A percentile compares a stretch with the other conserved stretches of the same genome.
phyloP scores from a whole-genome alignment of 2,888 invertebrate genomes.

The Spialia ferax region DNA sequence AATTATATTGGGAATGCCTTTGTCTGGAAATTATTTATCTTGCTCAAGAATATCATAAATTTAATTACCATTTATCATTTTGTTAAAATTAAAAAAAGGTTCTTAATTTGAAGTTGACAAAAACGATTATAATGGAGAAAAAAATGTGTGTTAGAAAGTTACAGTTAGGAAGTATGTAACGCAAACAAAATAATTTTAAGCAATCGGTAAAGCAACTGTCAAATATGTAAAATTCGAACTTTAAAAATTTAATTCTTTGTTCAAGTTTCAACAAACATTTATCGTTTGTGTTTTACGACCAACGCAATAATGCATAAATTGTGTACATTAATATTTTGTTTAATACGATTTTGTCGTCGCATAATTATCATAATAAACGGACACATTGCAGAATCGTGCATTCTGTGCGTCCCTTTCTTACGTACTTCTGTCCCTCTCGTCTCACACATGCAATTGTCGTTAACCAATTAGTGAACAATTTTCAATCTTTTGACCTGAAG shows the following conservation, averaged over 20 bases:
- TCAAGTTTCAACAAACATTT: conserved; percentile 31
- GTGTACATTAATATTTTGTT: conserved; percentile 55
- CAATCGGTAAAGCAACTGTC: too few relatives aligned
- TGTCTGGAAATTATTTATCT: too few relatives aligned
- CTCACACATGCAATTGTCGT: conserved; percentile 70
- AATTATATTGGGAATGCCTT: conserved; percentile 4
- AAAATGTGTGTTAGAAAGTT: too few relatives aligned
- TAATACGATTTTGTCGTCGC: conserved; percentile 71
- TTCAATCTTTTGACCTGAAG: conserved; percentile 57
- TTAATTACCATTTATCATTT: too few relatives aligned
- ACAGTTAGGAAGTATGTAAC: too few relatives aligned
- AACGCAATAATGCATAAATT: conserved; percentile 41
- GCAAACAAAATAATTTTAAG: too few relatives aligned
- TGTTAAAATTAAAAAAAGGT: too few relatives aligned
- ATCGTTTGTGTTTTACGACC: conserved; percentile 35
- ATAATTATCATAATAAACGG: conserved; percentile 73
- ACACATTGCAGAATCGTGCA: conserved; percentile 75
- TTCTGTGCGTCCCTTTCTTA: conserved; percentile 61
- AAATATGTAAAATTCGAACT: neutral
- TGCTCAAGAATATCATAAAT: neutral
- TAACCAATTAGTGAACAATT: conserved; percentile 74
- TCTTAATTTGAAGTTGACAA: too few relatives aligned
- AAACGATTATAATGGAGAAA: too few relatives aligned
- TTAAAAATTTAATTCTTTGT: conserved; percentile 16
- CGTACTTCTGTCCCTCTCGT: conserved; percentile 59